Conservation (phyloP, 2,113 vertebrate genomes). For the Pseudopodoces humilis region DNA sequence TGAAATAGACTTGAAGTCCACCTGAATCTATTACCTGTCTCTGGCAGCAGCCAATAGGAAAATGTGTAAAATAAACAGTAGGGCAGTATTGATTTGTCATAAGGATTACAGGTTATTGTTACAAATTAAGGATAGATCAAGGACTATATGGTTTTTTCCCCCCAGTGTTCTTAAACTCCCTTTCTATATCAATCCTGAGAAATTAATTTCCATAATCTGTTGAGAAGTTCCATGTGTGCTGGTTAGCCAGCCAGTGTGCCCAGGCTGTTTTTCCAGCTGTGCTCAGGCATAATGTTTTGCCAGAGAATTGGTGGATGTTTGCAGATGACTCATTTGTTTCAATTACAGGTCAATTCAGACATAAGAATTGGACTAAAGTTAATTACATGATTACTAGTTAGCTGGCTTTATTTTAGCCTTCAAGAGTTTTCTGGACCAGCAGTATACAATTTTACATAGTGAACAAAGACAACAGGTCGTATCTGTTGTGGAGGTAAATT, state of each 20-base stretch:
- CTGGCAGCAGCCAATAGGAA: not conserved
- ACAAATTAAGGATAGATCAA: not conserved
- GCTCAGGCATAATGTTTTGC: not conserved
- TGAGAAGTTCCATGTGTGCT: not conserved
- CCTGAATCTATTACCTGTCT: not conserved
- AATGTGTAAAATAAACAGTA: not conserved
- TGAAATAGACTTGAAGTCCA: not conserved
- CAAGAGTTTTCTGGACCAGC: not conserved
- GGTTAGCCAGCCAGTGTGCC: not conserved
- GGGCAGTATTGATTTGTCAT: not conserved
- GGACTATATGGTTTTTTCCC: not conserved
- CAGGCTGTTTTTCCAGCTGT: slow-evolving; percentile 7
- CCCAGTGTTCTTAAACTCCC: not conserved
- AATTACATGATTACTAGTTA: not conserved
- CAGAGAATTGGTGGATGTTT: not conserved
- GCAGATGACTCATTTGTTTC: not conserved
- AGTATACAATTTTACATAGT: not conserved
- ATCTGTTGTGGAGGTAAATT: not conserved
- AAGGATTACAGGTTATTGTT: not conserved
- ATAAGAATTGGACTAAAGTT: not conserved
- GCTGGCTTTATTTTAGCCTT: not conserved
- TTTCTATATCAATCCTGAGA: not conserved
- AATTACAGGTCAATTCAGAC: not conserved
- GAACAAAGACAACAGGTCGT: not conserved
- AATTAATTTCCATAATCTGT: not conserved